Evolutionary conservation across 92 coral and sea anemone species (phyloP), one percentile per base, ranked within the genome.

Genomic region (Porites rus): DNA sequence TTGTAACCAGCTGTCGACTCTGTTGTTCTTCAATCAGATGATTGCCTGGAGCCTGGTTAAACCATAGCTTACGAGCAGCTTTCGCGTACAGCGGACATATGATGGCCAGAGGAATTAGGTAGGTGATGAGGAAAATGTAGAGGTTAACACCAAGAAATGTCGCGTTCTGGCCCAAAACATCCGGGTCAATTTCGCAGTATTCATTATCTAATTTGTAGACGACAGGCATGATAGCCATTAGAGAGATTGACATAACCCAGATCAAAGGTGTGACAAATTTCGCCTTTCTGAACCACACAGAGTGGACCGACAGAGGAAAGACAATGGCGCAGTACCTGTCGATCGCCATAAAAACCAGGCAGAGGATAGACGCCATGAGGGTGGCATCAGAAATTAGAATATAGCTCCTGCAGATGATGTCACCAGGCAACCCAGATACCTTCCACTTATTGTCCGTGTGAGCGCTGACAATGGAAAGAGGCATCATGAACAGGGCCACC

Each of bases 311-410:
- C 11, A 91, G 84, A 24, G 94, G 94, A 78, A 80, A 88, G 62
- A 84, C 76, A 14, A 91, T 86, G 4, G 92, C 94, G 31, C 79
- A 88, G 64, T 60, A 91, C 1, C 94, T 89, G 79, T 88, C 94
- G 21, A 91, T 21, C 8, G 94, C 89, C 17, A 88, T 85, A 25
- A 88, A 87, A 8, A 88, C 77, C 1, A 91, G 84, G 20, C 90
- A 84, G 18, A 88, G 71, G 62, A 91, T 87, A 4, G 94, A 91
- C 4, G 94, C 94, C 1, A 89, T 89, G 10, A 91, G 88, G 16
- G 94, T 67, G 3, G 86, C 25, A 68, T 72, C 86, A 5, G 86
- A 74, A 24, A 71, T 16, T 52, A 83, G 88, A 9, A 79, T 88
- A 16, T 88, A 89, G 19, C 9, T n/a, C 12, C 51, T 74, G 64